Evolutionary conservation across 2,113 vertebrate genomes (phyloP), one percentile per base, ranked within the genome.

Genomic region (Motacilla tschutschensis): DNA sequence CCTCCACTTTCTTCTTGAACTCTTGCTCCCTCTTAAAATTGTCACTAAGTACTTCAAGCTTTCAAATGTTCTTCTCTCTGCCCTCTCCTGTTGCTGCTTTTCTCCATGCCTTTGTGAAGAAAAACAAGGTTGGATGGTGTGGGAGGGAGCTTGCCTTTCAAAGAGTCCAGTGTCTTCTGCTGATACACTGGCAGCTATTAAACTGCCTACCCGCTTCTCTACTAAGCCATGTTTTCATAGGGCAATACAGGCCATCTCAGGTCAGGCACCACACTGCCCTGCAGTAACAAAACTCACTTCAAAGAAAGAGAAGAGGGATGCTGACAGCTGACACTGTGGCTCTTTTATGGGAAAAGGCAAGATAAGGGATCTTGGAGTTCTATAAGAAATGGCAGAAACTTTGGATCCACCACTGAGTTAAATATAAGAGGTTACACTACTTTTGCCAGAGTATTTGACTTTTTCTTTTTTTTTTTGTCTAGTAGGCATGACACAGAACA

Each of bases 191-290:
- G 26, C 54, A 64, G 65, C 48, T 88, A 41, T 91, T 90, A 86
- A 88, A 79, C 70, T 88, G 31, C 47, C 64, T 81, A 31, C 66
- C 21, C 33, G 15, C 44, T 81, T 86, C 84, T 88, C 66, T 55
- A 5, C 59, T 47, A 29, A 88, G 59, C 24, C 66, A 12, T 80
- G 87, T 92, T 74, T 90, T 84, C 86, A 73, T 22, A 76, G 80
- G 77, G 66, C 90, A 83, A 67, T 8, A 7, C 10, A 71, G 88
- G 83, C 66, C 90, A 58, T 62, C 70, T 69, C 38, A 58, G 87
- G 80, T 92, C 91, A 94, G 85, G 85, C 79, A 89, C 82, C 88
- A 92, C 40, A 91, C 70, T 79, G 82, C 64, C 85, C 77, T 77
- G 57, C 59, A 88, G 71, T 90, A 63, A 59, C 79, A 90, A 83